Conservation (phyloP, 92 coral and sea anemone genomes). For the Isaurus tuberculatus region DNA sequence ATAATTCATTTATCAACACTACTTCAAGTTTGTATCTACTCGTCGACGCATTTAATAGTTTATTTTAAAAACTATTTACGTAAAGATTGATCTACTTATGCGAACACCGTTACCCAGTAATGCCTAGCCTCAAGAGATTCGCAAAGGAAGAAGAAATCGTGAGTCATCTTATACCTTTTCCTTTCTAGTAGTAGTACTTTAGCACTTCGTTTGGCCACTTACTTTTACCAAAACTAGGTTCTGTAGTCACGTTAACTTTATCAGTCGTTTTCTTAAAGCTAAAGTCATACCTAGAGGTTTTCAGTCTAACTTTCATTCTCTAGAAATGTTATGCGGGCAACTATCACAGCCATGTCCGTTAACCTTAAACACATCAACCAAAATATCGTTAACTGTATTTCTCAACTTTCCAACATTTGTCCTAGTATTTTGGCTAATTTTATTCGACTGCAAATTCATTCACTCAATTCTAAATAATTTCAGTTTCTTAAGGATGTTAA, state of each 20-base stretch:
- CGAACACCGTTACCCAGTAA: neutral
- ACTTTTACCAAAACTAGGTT: slow-evolving; percentile 23
- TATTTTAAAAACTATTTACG: slow-evolving; percentile 4
- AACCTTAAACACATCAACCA: slow-evolving; percentile 9
- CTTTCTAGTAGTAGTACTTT: slow-evolving; percentile 1
- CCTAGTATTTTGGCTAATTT: neutral
- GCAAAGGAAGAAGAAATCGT: neutral
- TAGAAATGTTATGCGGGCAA: slow-evolving; percentile 34
- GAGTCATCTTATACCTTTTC: neutral
- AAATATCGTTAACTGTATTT: slow-evolving; percentile 1
- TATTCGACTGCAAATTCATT: no score
- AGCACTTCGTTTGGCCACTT: slow-evolving; percentile 25
- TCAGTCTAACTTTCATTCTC: slow-evolving; percentile 41
- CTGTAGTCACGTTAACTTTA: slow-evolving; percentile 11
- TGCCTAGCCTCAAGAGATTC: slow-evolving; percentile 1
- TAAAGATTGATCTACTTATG: slow-evolving; percentile 4
- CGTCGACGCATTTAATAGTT: neutral
- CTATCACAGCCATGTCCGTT: slow-evolving; percentile 47
- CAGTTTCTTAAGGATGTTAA: no score
- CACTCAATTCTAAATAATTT: no score
- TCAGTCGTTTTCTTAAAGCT: slow-evolving; percentile 4
- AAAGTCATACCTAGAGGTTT: slow-evolving; percentile 36
- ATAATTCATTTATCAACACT: no score
- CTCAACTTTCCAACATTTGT: slow-evolving; percentile 20
- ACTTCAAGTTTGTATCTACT: no score